Evolutionary conservation across 2,888 invertebrate genomes (phyloP).

Genomic region (Pelosia muscerda): DNA sequence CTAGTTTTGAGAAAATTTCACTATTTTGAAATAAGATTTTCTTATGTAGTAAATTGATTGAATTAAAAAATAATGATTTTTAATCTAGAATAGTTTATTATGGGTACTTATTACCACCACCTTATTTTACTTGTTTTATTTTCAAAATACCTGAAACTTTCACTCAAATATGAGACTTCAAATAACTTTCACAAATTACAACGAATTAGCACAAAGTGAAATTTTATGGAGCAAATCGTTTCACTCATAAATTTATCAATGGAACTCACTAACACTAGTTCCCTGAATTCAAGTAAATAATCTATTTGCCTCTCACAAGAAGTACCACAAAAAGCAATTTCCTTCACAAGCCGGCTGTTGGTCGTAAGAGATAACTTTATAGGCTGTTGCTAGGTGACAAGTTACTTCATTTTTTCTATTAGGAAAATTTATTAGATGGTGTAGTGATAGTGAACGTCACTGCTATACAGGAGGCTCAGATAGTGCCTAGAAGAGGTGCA

Average conservation of each 20-base stretch:
- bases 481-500: too few species aligned
- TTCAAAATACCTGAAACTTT: not conserved
- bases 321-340: slow-evolving; percentile 36
- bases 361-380: slow-evolving; percentile 20
- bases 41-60: too few species aligned
- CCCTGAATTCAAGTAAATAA: slow-evolving; percentile 19
- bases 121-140: too few species aligned
- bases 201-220: not conserved
- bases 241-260: slow-evolving; percentile 15
- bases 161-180: not conserved
- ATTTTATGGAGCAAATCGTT: not conserved
- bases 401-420: not conserved
- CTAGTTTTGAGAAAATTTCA: too few species aligned
- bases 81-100: too few species aligned
- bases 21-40: too few species aligned
- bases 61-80: too few species aligned
- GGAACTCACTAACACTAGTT: slow-evolving; percentile 10
- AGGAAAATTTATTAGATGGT: slow-evolving; percentile 9
- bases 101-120: too few species aligned
- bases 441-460: too few species aligned
- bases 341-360: slow-evolving; percentile 10
- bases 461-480: too few species aligned
- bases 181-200: not conserved
- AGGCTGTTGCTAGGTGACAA: slow-evolving; percentile 17
- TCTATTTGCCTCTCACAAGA: slow-evolving; percentile 23